phyloP scores from a whole-genome alignment of 2,888 invertebrate genomes.

The Lasius fuliginosus region DNA sequence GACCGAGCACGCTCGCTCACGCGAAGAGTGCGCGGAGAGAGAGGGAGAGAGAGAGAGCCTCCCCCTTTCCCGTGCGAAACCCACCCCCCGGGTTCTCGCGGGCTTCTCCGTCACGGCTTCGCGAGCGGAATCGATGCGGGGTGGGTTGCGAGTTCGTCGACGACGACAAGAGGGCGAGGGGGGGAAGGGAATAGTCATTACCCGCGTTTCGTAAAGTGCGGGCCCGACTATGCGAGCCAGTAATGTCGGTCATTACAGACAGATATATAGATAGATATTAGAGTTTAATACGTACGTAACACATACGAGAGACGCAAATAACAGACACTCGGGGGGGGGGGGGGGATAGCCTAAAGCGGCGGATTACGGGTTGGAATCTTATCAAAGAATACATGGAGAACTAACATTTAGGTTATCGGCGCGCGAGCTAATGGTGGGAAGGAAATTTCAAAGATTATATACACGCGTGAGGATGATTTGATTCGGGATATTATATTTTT shows the following conservation, averaged over 20 bases:
- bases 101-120: conserved; percentile 57
- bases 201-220: conserved; percentile 26
- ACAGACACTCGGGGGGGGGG: background rate
- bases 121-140: conserved; percentile 57
- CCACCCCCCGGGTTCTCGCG: conserved; percentile 15
- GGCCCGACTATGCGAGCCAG: background rate
- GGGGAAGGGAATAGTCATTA: conserved; percentile 34
- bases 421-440: background rate
- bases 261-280: conserved; percentile 39
- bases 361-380: background rate
- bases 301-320: conserved; percentile 13
- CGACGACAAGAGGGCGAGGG: conserved; percentile 1
- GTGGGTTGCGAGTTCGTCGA: background rate
- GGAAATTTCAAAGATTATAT: background rate
- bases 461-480: background rate
- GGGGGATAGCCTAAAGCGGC: background rate
- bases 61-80: background rate
- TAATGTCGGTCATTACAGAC: conserved; percentile 49
- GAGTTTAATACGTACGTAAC: conserved; percentile 39
- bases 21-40: conserved; percentile 50
- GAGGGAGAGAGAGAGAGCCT: background rate
- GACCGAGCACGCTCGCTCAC: conserved; percentile 63
- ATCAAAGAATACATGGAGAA: background rate
- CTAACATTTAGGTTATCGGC: background rate
- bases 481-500: background rate